phyloP scores from a whole-genome alignment of 2,113 vertebrate species.

The Pygoscelis antarcticus region DNA sequence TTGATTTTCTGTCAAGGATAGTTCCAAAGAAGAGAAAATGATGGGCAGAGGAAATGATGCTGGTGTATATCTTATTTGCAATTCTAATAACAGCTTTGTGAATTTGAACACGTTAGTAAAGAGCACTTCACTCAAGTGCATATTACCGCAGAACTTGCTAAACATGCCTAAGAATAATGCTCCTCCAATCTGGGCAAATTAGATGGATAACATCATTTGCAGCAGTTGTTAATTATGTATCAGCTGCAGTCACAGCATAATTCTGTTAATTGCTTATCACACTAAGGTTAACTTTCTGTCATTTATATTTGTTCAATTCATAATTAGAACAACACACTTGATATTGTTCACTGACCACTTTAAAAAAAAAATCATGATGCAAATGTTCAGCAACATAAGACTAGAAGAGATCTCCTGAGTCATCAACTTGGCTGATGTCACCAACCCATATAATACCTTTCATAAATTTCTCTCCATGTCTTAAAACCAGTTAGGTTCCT shows the following conservation, averaged over 20 bases:
- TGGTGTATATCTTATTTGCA: constrained; percentile 23
- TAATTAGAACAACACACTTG: constrained; percentile 1
- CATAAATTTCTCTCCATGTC: neutral
- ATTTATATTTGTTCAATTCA: constrained; percentile 2
- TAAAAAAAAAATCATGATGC: neutral
- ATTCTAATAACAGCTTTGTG: constrained; percentile 40
- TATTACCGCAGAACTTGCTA: constrained; percentile 15
- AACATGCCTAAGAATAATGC: constrained; percentile 14
- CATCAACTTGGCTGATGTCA: neutral
- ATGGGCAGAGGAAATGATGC: neutral
- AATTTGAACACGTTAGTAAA: constrained; percentile 33
- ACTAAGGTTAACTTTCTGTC: neutral
- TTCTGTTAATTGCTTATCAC: constrained; percentile 32
- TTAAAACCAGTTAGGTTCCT: neutral
- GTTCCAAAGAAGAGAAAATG: constrained; percentile 11
- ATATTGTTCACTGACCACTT: neutral
- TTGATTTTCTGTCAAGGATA: constrained; percentile 25
- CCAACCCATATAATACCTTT: neutral
- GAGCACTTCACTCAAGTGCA: constrained; percentile 55
- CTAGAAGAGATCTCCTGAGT: neutral
- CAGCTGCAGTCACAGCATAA: neutral
- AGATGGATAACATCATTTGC: constrained; percentile 14
- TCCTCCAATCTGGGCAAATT: neutral
- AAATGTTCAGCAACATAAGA: neutral
- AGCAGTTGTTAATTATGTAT: constrained; percentile 21